Conservation (phyloP, 2,113 vertebrate species). For the Ailurus styani region DNA sequence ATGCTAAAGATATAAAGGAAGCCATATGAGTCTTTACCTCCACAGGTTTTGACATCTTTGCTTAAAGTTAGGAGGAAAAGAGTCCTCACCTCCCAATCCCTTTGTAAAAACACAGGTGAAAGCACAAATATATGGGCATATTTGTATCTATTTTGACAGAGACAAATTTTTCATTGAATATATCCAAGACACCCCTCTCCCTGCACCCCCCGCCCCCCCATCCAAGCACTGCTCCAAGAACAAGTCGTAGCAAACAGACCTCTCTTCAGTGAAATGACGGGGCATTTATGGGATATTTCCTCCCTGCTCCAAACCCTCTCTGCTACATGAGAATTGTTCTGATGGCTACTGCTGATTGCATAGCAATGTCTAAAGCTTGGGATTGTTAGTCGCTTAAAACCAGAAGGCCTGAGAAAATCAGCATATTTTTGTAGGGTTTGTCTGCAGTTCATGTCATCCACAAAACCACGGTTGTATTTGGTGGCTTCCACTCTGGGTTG, state of each 20-base stretch:
- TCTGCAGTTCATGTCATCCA: neutral
- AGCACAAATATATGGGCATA: neutral
- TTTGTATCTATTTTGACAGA: neutral
- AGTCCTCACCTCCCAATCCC: neutral
- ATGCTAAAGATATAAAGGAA: fast-evolving
- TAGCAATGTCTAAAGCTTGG: neutral
- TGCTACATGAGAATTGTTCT: neutral
- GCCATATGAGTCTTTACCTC: fast-evolving
- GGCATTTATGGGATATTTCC: neutral
- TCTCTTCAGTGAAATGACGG: neutral
- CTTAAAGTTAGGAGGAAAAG: neutral
- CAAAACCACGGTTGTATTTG: neutral
- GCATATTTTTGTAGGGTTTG: neutral
- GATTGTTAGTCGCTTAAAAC: neutral
- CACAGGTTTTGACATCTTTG: fast-evolving
- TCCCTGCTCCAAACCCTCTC: neutral
- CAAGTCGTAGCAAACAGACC: neutral
- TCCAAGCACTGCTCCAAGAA: neutral
- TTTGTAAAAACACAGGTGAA: neutral
- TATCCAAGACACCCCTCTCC: fast-evolving
- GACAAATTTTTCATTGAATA: neutral
- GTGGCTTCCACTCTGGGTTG: constrained; percentile 56
- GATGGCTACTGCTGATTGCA: neutral
- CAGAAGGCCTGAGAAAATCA: neutral
- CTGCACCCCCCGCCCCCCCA: fast-evolving